phyloP scores from a whole-genome alignment of 2,888 invertebrate genomes.

The Actias luna region DNA sequence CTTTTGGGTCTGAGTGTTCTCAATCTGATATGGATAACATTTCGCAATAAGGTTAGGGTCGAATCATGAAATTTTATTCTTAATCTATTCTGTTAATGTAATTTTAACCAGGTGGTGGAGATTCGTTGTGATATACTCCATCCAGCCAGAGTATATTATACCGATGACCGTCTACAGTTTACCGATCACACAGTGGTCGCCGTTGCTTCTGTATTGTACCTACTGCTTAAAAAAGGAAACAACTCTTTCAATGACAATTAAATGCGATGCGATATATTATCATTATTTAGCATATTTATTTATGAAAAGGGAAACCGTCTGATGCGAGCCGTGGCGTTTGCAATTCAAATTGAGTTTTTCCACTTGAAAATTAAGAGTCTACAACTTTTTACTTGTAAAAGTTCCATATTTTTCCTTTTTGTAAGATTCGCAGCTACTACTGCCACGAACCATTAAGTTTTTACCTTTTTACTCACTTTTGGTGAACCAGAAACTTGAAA shows the following conservation, averaged over 20 bases:
- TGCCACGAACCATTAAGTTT: not conserved
- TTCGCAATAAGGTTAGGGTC: not conserved
- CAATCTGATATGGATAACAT: not conserved
- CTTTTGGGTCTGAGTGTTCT: not conserved
- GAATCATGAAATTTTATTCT: not conserved
- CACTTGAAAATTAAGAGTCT: slow-evolving; percentile 4
- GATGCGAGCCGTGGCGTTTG: not conserved
- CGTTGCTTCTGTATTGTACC: too few relatives aligned
- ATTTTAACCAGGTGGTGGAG: too few relatives aligned
- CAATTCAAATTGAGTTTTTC: slow-evolving; percentile 5
- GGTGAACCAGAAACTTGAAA: not conserved
- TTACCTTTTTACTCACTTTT: slow-evolving; percentile 2
- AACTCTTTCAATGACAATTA: not conserved
- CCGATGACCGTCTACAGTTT: too few relatives aligned
- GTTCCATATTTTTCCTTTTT: not conserved
- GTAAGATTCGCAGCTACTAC: not conserved
- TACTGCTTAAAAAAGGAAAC: not conserved
- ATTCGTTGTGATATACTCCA: too few relatives aligned
- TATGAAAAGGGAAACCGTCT: not conserved
- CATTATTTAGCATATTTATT: slow-evolving; percentile 1
- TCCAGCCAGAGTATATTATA: too few relatives aligned
- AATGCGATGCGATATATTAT: not conserved
- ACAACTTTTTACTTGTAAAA: slow-evolving; percentile 5
- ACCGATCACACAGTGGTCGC: too few relatives aligned
- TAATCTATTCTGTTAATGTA: too few relatives aligned